phyloP scores from a whole-genome alignment of 2,888 invertebrate species.

The Gastracanthus pulcherrimus region DNA sequence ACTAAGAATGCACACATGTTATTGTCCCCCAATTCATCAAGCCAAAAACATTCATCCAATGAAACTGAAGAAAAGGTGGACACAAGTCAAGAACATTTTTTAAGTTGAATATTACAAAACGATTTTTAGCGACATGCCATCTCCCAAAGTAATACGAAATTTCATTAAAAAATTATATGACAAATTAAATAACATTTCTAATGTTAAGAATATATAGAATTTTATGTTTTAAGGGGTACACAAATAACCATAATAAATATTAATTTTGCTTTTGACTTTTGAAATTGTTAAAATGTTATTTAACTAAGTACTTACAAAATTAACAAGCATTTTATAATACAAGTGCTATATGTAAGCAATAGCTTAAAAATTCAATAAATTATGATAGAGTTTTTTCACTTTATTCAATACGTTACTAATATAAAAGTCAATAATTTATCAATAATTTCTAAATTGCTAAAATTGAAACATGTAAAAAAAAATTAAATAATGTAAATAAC shows the following conservation, averaged over 20 bases:
- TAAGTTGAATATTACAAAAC: background rate
- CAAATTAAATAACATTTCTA: slow-evolving; percentile 22
- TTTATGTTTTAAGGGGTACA: slow-evolving; percentile 29
- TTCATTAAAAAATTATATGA: slow-evolving; percentile 18
- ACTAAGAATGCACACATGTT: background rate
- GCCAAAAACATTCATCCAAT: slow-evolving; percentile 19
- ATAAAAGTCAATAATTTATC: slow-evolving; percentile 9
- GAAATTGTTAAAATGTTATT: slow-evolving; percentile 32
- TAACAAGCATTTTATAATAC: slow-evolving; percentile 32
- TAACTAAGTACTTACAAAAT: slow-evolving; percentile 46
- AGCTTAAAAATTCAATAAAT: slow-evolving; percentile 29
- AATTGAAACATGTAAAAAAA: slow-evolving; percentile 48
- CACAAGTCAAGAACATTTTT: background rate
- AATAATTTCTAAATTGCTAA: slow-evolving; percentile 27
- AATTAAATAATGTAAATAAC: slow-evolving; percentile 41
- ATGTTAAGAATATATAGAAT: slow-evolving; percentile 31
- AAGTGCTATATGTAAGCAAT: slow-evolving; percentile 25
- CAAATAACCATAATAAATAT: slow-evolving; percentile 31
- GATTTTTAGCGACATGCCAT: background rate
- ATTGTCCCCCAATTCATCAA: background rate
- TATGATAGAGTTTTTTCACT: slow-evolving; percentile 17
- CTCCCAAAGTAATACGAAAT: slow-evolving; percentile 12
- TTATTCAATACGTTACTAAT: slow-evolving; percentile 15
- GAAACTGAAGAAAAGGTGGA: slow-evolving; percentile 6
- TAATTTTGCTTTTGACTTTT: slow-evolving; percentile 39